Evolutionary conservation across 1,140 invertebrate genomes (phyloP), one percentile per base, ranked within the genome.

Genomic region (Phymorhynchus buccinoides): DNA sequence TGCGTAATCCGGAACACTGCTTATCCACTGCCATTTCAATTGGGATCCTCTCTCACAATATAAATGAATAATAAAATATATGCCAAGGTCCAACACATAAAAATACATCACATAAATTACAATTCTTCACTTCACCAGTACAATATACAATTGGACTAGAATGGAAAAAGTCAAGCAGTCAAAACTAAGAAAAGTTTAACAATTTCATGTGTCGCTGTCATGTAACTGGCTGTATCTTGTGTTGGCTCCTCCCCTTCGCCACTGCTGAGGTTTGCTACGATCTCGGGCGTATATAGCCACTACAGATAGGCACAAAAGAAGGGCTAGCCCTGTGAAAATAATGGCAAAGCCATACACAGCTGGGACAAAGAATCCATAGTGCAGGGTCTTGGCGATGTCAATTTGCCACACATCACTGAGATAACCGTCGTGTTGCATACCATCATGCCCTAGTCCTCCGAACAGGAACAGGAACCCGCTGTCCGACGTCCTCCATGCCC

Each of bases 361-460:
- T 41, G 84, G 32, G 39, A 83, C 52, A 22, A 32, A 73, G 7
- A 66, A 77, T 27, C 16, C 39, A 37, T 52, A 62, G n/a, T 16
- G 22, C 14, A 83, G 30, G 7, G 77, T 73, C 16, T 68, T 77
- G 56, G 73, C 73, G 30, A 88, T 82, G 79, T 89, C 81, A 4
- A 89, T 12, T 27, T 80, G 35, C 90, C 89, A 89, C 22, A 90
- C 66, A 84, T 90, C 89, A 87, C 87, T 88, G 37, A 90, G 77
- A 68, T 86, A 88, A 16, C 88, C 86, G 87, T 87, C 86, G 80
- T 85, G 66, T 4, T 85, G 80, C 52, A 81, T 71, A 9, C 66
- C 80, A 81, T 88, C 86, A 83, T 88, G 88, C 42, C 88, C 88
- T 4, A 90, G 27, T 27, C 88, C 89, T 39, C 88, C 89, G 86